Evolutionary conservation across 1,140 invertebrate genomes (phyloP).

Genomic region (Dendroctonus ponderosae): DNA sequence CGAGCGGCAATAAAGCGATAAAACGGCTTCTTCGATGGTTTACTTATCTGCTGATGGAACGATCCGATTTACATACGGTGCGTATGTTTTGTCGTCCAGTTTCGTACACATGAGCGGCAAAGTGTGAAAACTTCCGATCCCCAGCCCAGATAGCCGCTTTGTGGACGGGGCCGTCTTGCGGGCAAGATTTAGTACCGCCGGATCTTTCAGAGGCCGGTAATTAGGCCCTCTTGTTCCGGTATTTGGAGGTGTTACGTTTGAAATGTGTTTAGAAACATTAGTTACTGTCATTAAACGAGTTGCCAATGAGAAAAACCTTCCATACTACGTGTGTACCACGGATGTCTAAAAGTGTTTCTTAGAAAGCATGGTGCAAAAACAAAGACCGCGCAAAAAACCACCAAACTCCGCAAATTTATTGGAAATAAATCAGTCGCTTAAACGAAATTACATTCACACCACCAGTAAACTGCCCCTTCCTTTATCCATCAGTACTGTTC

Average conservation of each 20-base stretch:
- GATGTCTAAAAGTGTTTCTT: too few relatives aligned
- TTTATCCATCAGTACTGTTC: too few relatives aligned
- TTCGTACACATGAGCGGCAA: constrained; percentile 2
- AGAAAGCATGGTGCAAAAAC: too few relatives aligned
- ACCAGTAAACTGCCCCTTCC: too few relatives aligned
- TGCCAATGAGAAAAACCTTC: too few relatives aligned
- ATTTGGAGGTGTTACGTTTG: not conserved
- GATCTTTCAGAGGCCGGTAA: not conserved
- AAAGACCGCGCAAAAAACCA: too few relatives aligned
- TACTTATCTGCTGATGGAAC: not conserved
- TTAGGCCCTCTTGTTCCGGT: not conserved
- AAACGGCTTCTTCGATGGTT: not conserved
- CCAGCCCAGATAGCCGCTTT: not conserved
- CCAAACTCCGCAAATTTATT: constrained; percentile 3
- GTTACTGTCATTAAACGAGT: constrained; percentile 9
- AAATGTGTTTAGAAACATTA: not conserved
- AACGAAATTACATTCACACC: too few relatives aligned
- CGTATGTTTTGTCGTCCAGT: constrained; percentile 1
- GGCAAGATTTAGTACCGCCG: constrained; percentile 6
- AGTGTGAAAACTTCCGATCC: constrained; percentile 14
- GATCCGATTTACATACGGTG: not conserved
- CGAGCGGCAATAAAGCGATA: constrained; percentile 9
- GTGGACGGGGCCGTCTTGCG: not conserved
- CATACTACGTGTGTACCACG: too few relatives aligned
- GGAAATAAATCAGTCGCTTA: too few relatives aligned